Base-by-base conservation (phyloP, 2,113 vertebrate species). In the Zootoca vivipara region DNA sequence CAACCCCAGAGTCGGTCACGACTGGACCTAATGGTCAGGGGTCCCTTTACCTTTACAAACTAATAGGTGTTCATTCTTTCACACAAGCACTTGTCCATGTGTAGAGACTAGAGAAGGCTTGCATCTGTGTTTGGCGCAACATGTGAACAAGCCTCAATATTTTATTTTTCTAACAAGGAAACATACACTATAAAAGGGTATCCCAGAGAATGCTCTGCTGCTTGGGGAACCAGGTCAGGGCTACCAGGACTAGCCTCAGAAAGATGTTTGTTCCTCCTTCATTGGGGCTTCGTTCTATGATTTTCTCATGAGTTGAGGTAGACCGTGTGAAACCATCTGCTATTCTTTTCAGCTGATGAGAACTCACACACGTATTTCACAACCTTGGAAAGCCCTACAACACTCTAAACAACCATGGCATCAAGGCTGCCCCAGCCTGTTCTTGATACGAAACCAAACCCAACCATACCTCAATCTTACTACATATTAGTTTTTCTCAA, bases 311-410 rank as follows among this genome's bases (percentile, higher is more conserved):
- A 82, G n/a, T 74, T 12, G 18, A 86, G 85, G 86, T 38, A 91
- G 85, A 91, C 79, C 90, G 5, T 8, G 16, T 82, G 79, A 70
- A 92, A 93, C n/a, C 30, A 82, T 80, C 52, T 78, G 42, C 69
- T 89, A 58, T 80, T 40, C 87, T 90, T 89, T 90, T 83, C 26
- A 62, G 88, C 38, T 90, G 82, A 91, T 33, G 1, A 87, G 30
- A 70, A 64, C 12, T 67, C 18, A 89, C 89, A 33, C n/a, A 38
- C 16, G 40, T 82, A 81, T 94, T 95, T 93, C 86, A 91, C 85
- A 93, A 90, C 24, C 30, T 89, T 84, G 80, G 77, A 91, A 91
- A 30, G 87, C 77, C 30, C 72, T 84, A 5, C 69, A 72, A 15
- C 83, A 88, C 72, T 88, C 75, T 86, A 83, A 94, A 93, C 58